Base-by-base conservation (phyloP, 2,113 vertebrate genomes). In the Phodopus roborovskii region DNA sequence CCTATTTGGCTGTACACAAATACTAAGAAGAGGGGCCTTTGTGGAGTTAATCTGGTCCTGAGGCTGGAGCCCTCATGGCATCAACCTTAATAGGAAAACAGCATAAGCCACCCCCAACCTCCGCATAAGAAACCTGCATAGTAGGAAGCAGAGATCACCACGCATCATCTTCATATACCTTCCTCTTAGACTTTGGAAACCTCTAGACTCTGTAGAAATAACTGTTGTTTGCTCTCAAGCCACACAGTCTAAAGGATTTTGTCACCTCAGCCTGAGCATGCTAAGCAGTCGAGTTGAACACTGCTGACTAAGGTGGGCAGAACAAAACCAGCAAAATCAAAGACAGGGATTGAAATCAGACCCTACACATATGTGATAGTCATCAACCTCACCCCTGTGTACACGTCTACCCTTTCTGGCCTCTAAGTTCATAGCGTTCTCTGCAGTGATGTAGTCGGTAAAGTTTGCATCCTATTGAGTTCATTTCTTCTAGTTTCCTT, bases 351-450 rank as follows among this genome's bases (percentile, higher is more conserved):
- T 58, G 33, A 42, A 45, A 79, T 56, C 10, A 68, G 16, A 58
- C 1, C 12, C 3, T 26, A 1, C 0, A 1, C 16, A 20, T 16
- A 7, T 10, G 13, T 26, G 7, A 22, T 7, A 45, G 15, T 50
- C 39, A 78, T 19, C 15, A 12, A 13, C 39, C 36, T 11, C 26
- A 62, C 28, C 5, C 17, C 39, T 26, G 5, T 48, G 33, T 10
- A 16, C 50, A 10, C 30, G 12, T 22, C 33, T 78, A 4, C 0
- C 28, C 33, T 36, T 70, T 75, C 48, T 60, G 10, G 58, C 1
- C 84, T 89, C 42, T 12, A 62, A 70, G 5, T 13, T 24, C 15
- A 50, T 39, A 33, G 77, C n/a, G 60, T 70, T 26, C 39, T 92
- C 11, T 70, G 9, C 39, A 53, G 3, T 84, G 39, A 77, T 30